These are phyloP conservation scores for Charina bottae DNA, from an alignment of 2,113 vertebrate species.

Conservation along the genomic window DNA sequence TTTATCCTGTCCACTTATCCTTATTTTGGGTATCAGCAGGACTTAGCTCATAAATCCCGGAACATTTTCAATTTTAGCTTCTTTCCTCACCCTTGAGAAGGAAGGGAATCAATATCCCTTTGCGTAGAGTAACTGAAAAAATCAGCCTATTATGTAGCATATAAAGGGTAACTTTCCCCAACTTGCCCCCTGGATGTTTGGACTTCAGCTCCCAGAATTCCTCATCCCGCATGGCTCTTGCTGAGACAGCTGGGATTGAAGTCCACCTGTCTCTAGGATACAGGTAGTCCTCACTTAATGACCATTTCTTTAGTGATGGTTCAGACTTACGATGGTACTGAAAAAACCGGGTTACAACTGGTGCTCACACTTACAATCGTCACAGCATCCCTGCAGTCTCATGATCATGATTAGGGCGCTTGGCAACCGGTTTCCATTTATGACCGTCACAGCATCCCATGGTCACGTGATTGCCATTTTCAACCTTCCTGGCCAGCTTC, in stretches of 20 bases:
- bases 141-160: background rate
- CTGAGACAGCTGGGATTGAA: background rate
- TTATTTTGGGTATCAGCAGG: background rate
- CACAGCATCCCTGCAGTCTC: no score
- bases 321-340: no score
- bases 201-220: background rate
- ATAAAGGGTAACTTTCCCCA: background rate
- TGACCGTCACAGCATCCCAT: no score
- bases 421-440: no score
- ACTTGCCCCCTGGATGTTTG: background rate
- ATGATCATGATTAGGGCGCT: no score
- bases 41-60: fast-evolving
- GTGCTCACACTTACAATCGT: no score
- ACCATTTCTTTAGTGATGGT: no score
- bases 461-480: no score
- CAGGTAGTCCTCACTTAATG: no score
- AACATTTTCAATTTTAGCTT: background rate
- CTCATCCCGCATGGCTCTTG: background rate
- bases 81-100: background rate
- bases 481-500: no score
- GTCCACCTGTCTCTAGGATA: background rate
- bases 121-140: background rate
- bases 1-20: background rate
- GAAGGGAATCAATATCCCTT: fast-evolving
- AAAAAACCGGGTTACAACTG: no score